These are phyloP conservation scores for Drosophila nigritarsus DNA, from an alignment of 2,888 invertebrate genomes.

Conservation along the genomic window DNA sequence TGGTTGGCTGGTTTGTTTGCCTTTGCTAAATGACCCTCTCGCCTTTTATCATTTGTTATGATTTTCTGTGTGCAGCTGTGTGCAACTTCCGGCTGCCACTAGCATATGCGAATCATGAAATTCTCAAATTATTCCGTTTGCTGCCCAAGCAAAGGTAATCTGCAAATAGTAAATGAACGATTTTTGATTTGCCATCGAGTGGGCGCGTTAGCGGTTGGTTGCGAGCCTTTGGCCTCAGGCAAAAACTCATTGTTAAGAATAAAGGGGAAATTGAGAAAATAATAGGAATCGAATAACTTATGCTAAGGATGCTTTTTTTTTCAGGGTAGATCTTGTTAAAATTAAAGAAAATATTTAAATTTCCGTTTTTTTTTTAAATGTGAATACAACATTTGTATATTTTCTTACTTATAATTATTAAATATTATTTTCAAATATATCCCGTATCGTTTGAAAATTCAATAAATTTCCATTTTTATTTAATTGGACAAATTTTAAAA, in stretches of 20 bases:
- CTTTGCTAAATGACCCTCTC: neutral
- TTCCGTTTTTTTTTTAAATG: neutral
- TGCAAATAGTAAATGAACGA: neutral
- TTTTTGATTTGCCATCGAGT: neutral
- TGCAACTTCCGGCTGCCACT: neutral
- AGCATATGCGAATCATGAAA: neutral
- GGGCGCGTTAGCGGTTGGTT: neutral
- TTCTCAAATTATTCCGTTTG: neutral
- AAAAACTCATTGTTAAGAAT: neutral
- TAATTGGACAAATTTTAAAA: neutral
- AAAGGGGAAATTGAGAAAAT: neutral
- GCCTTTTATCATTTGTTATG: neutral
- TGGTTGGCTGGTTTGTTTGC: neutral
- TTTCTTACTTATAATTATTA: neutral
- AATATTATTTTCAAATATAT: neutral
- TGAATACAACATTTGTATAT: neutral
- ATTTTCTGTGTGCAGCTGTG: neutral
- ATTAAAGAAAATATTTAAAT: neutral
- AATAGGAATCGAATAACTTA: neutral
- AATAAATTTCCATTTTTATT: neutral
- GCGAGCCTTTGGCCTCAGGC: neutral
- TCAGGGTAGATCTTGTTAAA: rapidly evolving
- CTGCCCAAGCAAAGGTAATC: neutral
- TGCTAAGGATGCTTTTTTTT: neutral
- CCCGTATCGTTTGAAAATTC: neutral